These are phyloP conservation scores for Paramormyrops kingsleyae DNA, from an alignment of 2,113 vertebrate genomes.

Conservation along the genomic window DNA sequence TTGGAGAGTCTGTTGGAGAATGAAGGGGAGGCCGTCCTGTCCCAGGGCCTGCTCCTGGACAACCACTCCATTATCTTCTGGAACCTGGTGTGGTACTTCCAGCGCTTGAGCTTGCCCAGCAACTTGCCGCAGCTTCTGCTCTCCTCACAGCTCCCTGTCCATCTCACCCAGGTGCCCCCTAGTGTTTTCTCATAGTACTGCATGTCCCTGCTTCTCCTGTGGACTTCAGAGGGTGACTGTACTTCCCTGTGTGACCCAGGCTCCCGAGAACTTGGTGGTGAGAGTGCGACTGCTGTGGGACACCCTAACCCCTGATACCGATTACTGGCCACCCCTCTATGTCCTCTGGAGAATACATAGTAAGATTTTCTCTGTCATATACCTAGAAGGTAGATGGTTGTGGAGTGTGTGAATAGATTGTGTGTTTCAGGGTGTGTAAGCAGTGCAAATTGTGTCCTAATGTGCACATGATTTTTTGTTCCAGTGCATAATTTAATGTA, in stretches of 20 bases:
- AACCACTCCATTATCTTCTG: slow-evolving; percentile 90
- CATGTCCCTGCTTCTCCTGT: not conserved
- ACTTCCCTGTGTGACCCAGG: not conserved
- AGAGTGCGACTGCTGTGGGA: slow-evolving; percentile 80
- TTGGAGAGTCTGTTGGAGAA: slow-evolving; percentile 88
- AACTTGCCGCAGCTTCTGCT: slow-evolving; percentile 76
- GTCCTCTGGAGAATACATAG: slow-evolving; percentile 84
- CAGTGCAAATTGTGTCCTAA: not conserved
- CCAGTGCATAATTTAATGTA: not conserved
- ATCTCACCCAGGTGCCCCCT: not conserved
- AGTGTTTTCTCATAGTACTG: not conserved
- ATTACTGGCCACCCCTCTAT: slow-evolving; percentile 82
- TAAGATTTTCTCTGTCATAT: slow-evolving; percentile 50
- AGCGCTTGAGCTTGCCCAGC: slow-evolving; percentile 72
- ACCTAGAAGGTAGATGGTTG: not conserved
- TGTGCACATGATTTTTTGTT: not conserved
- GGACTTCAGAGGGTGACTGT: not conserved
- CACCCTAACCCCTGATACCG: slow-evolving; percentile 70
- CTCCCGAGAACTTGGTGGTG: slow-evolving; percentile 45
- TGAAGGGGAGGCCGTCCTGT: slow-evolving; percentile 77
- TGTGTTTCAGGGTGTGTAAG: not conserved
- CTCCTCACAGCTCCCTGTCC: slow-evolving; percentile 56
- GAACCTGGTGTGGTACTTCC: slow-evolving; percentile 94
- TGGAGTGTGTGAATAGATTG: not conserved
- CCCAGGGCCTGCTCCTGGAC: slow-evolving; percentile 72